These are phyloP conservation scores for Coptotermes formosanus DNA, from an alignment of 1,140 invertebrate species.

Conservation along the genomic window DNA sequence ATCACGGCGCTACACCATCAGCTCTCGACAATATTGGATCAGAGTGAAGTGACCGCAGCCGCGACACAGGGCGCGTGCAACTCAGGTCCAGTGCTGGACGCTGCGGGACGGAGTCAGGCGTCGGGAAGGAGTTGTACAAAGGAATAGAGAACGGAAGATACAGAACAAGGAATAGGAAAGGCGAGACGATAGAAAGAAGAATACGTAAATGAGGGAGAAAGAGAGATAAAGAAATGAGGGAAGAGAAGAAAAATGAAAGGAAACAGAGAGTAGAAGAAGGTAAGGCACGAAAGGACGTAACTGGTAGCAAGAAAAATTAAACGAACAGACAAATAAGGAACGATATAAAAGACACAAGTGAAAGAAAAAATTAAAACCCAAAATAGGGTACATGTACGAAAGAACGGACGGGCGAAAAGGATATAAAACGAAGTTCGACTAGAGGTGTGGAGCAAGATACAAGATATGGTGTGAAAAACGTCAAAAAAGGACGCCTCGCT, in stretches of 20 bases:
- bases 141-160: not conserved
- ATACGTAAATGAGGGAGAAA: not conserved
- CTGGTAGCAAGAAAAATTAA: too few relatives aligned
- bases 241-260: not conserved
- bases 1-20: slow-evolving; percentile 27
- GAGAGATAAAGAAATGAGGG: not conserved
- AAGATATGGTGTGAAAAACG: too few relatives aligned
- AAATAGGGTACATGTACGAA: not conserved
- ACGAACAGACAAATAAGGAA: too few relatives aligned
- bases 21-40: slow-evolving; percentile 32
- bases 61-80: not conserved
- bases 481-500: too few relatives aligned
- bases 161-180: not conserved
- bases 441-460: too few relatives aligned
- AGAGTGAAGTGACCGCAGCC: not conserved
- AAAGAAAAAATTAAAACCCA: not conserved
- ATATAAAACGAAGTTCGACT: too few relatives aligned
- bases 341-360: not conserved
- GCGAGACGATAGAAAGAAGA: not conserved
- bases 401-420: not conserved
- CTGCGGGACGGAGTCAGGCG: too few relatives aligned
- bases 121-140: not conserved
- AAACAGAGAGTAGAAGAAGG: too few relatives aligned
- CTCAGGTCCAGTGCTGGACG: not conserved
- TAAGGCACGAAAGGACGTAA: too few relatives aligned